Evolutionary conservation across 2,888 invertebrate genomes (phyloP), one percentile per base, ranked within the genome.

Genomic region (Leptinotarsa tumamoca): DNA sequence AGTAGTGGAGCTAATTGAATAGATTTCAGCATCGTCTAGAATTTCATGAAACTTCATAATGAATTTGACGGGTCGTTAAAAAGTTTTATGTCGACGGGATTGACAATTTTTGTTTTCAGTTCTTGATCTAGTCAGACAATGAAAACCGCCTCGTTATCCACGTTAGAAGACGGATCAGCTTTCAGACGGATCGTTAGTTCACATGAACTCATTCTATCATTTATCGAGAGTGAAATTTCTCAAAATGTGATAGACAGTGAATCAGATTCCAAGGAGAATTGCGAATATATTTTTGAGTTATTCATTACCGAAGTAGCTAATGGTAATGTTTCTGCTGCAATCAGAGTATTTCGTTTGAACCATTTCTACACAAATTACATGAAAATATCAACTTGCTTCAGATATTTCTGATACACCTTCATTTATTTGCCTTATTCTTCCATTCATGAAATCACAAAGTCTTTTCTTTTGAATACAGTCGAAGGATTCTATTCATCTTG

Each of bases 31-130:
- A 70, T 54, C 67, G 58, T 67, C 74, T 67, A 66, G 67, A 66
- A 74, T 74, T 73, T 73, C 73, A 73, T 73, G 51, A 67, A 72
- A 72, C 67, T 72, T 72, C 23, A 27, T 33, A 27, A 21, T 67
- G 15, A 15, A 67, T 33, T 67, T n/a, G 21, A 50, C 56, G 56
- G 58, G 71, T 67, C 71, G 49, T 70, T 70, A 70, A 27, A 54
- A 74, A 67, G 56, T 74, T 69, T 66, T 21, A 67, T 56, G 72
- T 68, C 61, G 67, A 27, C 13, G 33, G 4, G 68, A 68, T 68
- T 63, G 68, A 73, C 68, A 68, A 68, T 68, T 68, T 73, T 73
- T 63, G 68, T 71, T 71, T 71, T 50, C 61, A 52, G 33, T 68
- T 23, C 21, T 33, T 73, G 68, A 68, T 73, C 27, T 68, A 73